Conservation (phyloP, 2,888 invertebrate genomes). For the Lepidochitona cinerea region DNA sequence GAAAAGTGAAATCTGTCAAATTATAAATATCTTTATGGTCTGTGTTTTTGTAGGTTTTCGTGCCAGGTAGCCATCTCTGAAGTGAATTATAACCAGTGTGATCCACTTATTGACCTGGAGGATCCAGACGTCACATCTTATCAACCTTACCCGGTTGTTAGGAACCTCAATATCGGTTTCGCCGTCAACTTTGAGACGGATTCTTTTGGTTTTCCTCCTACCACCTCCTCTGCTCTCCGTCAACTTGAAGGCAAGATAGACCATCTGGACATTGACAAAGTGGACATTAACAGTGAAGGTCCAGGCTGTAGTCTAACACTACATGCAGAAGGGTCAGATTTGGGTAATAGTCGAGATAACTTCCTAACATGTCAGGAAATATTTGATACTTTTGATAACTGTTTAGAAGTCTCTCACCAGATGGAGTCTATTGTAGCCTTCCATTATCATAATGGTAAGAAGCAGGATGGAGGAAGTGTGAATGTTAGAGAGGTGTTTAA, state of each 20-base stretch:
- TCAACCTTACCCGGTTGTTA: conserved; percentile 14
- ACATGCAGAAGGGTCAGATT: background rate
- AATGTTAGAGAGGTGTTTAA: background rate
- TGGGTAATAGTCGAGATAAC: background rate
- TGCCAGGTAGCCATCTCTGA: conserved; percentile 80
- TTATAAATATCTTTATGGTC: background rate
- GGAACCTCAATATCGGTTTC: conserved; percentile 67
- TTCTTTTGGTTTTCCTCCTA: background rate
- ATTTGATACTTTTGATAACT: conserved; percentile 61
- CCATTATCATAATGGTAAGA: conserved; percentile 50
- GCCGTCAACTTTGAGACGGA: conserved; percentile 52
- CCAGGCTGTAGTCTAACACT: conserved; percentile 1
- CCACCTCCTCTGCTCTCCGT: background rate
- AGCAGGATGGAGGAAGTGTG: conserved; percentile 10
- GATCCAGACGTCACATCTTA: background rate
- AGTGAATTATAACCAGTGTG: conserved; percentile 67
- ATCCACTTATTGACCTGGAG: conserved; percentile 21
- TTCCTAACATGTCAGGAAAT: conserved; percentile 21
- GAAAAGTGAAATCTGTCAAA: background rate
- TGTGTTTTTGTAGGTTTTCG: conserved; percentile 71
- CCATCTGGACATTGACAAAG: background rate
- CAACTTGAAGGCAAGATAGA: background rate
- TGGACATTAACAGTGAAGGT: conserved; percentile 5
- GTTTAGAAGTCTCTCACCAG: conserved; percentile 53
- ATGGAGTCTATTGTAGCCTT: conserved; percentile 61